A percentile compares a stretch with the other conserved stretches of the same genome.
phyloP scores from a whole-genome alignment of 1,140 invertebrate genomes.

The Notospermus geniculatus region DNA sequence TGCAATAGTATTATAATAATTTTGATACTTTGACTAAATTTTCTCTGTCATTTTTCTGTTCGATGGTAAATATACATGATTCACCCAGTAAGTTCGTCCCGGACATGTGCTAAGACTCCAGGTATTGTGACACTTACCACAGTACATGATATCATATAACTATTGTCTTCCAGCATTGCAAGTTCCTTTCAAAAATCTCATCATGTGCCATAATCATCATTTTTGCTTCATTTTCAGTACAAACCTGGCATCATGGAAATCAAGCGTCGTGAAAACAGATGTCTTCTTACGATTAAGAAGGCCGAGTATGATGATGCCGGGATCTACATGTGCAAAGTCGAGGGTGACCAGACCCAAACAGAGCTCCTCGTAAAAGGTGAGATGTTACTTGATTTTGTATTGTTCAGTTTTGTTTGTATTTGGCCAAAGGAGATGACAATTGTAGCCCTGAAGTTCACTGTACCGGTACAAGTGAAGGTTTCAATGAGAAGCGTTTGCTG shows the following conservation, averaged over 20 bases:
- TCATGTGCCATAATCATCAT: neutral
- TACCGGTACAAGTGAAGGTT: neutral
- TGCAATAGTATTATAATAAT: no score
- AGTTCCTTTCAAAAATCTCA: no score
- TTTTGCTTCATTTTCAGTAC: constrained; percentile 33
- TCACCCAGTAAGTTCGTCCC: no score
- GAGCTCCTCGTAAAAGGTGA: constrained; percentile 55
- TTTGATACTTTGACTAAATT: no score
- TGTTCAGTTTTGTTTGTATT: no score
- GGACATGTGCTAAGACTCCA: no score
- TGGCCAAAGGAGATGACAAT: no score
- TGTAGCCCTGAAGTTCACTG: constrained; percentile 5
- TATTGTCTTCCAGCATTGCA: no score
- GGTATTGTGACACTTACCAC: no score
- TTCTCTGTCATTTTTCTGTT: no score
- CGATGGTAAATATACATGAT: no score
- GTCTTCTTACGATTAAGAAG: constrained; percentile 81
- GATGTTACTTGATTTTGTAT: neutral
- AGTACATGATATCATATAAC: no score
- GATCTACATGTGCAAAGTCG: constrained; percentile 75
- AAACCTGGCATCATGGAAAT: constrained; percentile 49
- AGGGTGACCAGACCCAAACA: constrained; percentile 50
- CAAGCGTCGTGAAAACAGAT: constrained; percentile 60
- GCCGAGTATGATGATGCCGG: constrained; percentile 82
- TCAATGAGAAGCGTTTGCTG: neutral